Percentiles rank a stretch among this genome's conserved stretches.
These are phyloP conservation scores for Tangara arthus DNA, from an alignment of 2,797 vertebrate genomes.

Conservation along the genomic window DNA sequence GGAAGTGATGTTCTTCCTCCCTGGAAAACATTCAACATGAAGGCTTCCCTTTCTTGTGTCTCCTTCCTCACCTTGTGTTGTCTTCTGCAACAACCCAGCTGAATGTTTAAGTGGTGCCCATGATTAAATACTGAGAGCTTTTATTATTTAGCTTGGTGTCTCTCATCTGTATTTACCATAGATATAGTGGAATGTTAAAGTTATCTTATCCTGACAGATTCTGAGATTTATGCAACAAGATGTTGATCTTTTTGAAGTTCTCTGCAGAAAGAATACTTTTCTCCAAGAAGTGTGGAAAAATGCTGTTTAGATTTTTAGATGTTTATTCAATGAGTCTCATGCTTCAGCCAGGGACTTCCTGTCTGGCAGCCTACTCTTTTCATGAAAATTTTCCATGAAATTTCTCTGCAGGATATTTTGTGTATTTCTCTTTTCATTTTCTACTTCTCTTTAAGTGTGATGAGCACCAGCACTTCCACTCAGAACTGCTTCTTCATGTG, in stretches of 20 bases:
- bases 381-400: not conserved
- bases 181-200: not conserved
- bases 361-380: not conserved
- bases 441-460: not conserved
- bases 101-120: not conserved
- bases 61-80: not conserved
- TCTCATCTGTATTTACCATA: not conserved
- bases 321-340: not conserved
- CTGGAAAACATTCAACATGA: not conserved
- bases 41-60: not conserved
- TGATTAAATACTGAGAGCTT: not conserved
- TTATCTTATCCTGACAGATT: not conserved
- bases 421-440: not conserved
- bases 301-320: not conserved
- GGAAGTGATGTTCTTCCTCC: not conserved
- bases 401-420: not conserved
- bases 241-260: not conserved
- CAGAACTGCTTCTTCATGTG: not conserved
- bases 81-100: not conserved
- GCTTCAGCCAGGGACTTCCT: not conserved
- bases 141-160: not conserved
- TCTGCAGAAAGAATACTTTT: not conserved
- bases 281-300: not conserved
- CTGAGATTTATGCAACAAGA: not conserved
- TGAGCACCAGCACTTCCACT: not conserved